A percentile compares a stretch with the other conserved stretches of the same genome.
phyloP scores from a whole-genome alignment of 2,113 vertebrate genomes.

The Hypanus sabinus region DNA sequence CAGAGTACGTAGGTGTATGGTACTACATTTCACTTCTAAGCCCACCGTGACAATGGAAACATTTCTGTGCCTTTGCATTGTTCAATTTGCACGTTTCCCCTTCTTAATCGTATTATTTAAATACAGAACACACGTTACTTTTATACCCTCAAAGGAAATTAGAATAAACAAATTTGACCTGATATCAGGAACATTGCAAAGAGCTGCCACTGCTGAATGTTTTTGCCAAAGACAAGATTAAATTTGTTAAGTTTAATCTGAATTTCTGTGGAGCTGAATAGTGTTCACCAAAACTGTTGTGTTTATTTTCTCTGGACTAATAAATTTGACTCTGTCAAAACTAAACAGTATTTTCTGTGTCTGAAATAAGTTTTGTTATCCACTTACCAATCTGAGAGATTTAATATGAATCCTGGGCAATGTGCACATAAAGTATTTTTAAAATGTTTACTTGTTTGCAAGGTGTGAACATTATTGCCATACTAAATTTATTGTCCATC shows the following conservation, averaged over 20 bases:
- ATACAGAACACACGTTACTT: not conserved
- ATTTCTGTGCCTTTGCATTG: too few relatives aligned
- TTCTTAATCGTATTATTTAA: not conserved
- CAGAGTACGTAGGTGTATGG: too few relatives aligned
- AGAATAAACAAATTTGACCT: not conserved
- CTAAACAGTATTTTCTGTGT: not conserved
- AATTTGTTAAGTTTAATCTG: not conserved
- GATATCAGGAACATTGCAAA: not conserved
- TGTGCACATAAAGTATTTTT: not conserved
- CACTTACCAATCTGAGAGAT: not conserved
- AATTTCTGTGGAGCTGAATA: not conserved
- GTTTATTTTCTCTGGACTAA: conserved; percentile 6
- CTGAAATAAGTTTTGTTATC: not conserved
- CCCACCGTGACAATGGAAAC: too few relatives aligned
- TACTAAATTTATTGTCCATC: too few relatives aligned
- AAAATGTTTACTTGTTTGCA: too few relatives aligned
- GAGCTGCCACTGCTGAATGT: not conserved
- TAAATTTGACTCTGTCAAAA: conserved; percentile 10
- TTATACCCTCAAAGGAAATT: not conserved
- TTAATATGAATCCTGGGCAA: not conserved
- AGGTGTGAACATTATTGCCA: too few relatives aligned
- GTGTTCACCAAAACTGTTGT: not conserved
- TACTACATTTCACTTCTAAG: too few relatives aligned
- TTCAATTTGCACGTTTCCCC: not conserved
- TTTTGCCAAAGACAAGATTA: not conserved